phyloP scores from a whole-genome alignment of 2,797 vertebrate species.

The Enteromius thamalakanensis region DNA sequence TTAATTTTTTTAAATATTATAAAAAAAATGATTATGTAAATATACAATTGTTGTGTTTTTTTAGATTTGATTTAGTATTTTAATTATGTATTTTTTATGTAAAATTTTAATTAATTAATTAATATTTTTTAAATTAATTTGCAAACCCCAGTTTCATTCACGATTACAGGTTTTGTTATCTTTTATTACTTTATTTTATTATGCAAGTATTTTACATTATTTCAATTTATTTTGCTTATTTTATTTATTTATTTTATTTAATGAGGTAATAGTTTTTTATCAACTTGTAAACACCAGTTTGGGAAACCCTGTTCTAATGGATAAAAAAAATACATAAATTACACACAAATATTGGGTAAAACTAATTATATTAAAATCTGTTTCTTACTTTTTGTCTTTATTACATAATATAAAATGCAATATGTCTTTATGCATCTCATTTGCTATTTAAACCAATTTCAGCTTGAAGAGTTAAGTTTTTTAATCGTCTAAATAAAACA shows the following conservation, averaged over 20 bases:
- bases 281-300: not conserved
- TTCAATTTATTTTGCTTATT: not conserved
- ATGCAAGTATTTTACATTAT: not conserved
- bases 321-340: not conserved
- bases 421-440: not conserved
- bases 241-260: not conserved
- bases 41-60: not conserved
- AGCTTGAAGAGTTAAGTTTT: not conserved
- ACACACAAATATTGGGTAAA: not conserved
- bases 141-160: too few species aligned
- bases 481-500: too few species aligned
- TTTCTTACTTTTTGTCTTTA: not conserved
- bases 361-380: not conserved
- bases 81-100: not conserved
- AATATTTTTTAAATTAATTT: too few species aligned
- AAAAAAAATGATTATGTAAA: not conserved
- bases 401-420: not conserved
- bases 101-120: not conserved
- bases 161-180: not conserved
- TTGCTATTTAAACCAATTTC: not conserved
- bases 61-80: not conserved
- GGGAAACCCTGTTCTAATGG: not conserved
- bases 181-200: not conserved
- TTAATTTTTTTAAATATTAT: not conserved
- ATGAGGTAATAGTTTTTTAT: not conserved